A percentile compares a stretch with the other conserved stretches of the same genome.
These are phyloP conservation scores for Steinernema scapterisci DNA, from an alignment of 2,888 invertebrate genomes.

Conservation along the genomic window DNA sequence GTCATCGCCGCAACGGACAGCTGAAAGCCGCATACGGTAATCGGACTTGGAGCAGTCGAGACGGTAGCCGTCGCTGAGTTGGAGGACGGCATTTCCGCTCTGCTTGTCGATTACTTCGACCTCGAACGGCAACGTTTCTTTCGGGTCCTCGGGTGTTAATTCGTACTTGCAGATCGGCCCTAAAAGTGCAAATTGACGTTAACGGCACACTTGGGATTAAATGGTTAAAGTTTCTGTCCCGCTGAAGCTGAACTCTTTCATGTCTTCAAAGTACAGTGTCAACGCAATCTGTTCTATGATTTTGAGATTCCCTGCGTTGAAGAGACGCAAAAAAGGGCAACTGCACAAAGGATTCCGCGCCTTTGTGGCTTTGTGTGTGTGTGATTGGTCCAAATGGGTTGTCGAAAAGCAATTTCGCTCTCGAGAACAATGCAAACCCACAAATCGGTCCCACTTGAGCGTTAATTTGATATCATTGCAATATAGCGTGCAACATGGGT, in stretches of 20 bases:
- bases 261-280: not conserved
- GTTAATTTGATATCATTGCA: conserved; percentile 29
- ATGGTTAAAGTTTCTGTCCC: not conserved
- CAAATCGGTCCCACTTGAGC: conserved; percentile 24
- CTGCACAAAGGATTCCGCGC: not conserved
- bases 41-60: conserved; percentile 59
- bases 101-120: conserved; percentile 58
- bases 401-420: conserved; percentile 15
- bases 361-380: conserved; percentile 11
- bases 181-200: conserved; percentile 33
- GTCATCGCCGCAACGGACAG: conserved; percentile 63
- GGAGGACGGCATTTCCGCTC: conserved; percentile 59
- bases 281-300: not conserved
- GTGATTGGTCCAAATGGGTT: not conserved
- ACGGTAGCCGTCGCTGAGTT: conserved; percentile 49
- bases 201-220: not conserved
- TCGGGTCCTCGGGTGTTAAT: conserved; percentile 44
- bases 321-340: not conserved
- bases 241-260: not conserved
- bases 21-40: conserved; percentile 55
- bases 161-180: conserved; percentile 65
- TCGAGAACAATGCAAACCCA: not conserved
- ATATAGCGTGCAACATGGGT: conserved; percentile 15
- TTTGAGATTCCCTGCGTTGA: not conserved
- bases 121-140: conserved; percentile 55